Evolutionary conservation across 2,113 vertebrate species (phyloP), one percentile per base, ranked within the genome.

Genomic region (Psittacus erithacus): DNA sequence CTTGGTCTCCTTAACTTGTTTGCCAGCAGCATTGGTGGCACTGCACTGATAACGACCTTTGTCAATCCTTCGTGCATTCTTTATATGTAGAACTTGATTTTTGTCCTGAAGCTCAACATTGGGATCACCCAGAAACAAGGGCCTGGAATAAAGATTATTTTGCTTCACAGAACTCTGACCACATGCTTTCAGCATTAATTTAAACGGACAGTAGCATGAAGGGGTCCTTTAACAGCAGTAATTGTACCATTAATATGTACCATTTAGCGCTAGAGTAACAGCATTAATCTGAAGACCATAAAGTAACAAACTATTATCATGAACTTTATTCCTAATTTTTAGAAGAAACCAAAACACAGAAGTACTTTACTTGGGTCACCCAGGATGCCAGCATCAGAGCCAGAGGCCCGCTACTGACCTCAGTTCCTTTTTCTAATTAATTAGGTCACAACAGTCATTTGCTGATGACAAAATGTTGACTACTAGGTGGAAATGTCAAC

Each of bases 21-120:
- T 99, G 46, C 99, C 99, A 52, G 99, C 99, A 47, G 97, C 69
- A 71, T 99, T 99, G 46, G 96, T 97, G 60, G 97, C 99, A 5
- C 97, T 97, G 80, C 99, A 99, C 90, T 99, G 99, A 88, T 99
- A 99, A 38, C 95, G 98, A 2, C 99, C 99, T 96, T 99, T 99
- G 96, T 99, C 99, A 70, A 98, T 97, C 69, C 99, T 98, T 75
- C 98, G 98, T 23, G 97, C 97, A 20, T 94, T 98, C 96, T 98
- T 99, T 89, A 99, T 98, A 93, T 90, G 98, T 71, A 99, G 96
- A 88, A 98, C 86, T 97, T 99, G 99, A 78, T 98, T 98, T 90
- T 87, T 97, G 87, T 99, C 97, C 75, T 95, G 96, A 86, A 99
- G 96, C 91, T 99, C 98, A 82, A 98, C 76, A 67, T 98, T 99